Base-by-base conservation (phyloP, 2,888 invertebrate species). In the Nemotelus pantherinus region DNA sequence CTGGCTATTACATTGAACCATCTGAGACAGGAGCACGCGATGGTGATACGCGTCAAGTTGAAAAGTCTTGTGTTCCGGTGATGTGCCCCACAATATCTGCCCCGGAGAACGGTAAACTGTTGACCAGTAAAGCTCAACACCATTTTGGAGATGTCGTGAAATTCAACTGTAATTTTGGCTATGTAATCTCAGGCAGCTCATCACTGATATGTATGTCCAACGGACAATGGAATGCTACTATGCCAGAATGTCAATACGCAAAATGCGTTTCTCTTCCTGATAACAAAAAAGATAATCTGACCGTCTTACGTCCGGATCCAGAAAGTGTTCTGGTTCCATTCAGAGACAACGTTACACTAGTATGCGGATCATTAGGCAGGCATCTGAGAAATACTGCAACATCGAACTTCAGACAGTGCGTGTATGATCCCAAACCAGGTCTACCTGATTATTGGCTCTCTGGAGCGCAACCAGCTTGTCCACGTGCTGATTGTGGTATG, bases 101-200 rank as follows among this genome's bases (percentile, higher is more conserved):
- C 2, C 96, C 96, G 0, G 95, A 95, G 85, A 96, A 96, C 85
- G 97, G 96, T 77, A 90, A 93, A 82, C 88, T 96, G 47, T 86
- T 97, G 6, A 93, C 95, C 0, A 95, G 95, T 0, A 94, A 94
- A 83, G 90, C 90, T 77, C 90, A 93, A 83, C 96, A 94, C 85
- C 95, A 97, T 85, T 97, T 95, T 84, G 95, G 96, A 0, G 97
- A 97, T 86, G 89, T 94, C 60, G 93, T 97, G 0, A 92, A 92
- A 81, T 98, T 98, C 90, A 95, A 96, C 84, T 98, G 98, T 85
- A 92, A 96, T 83, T 97, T 98, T 86, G 98, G 98, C 39, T 96
- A 95, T 84, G 94, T 96, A 0, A 93, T 98, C 91, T 92, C 93
- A 78, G 98, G 98, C 72, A 93, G 94, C 71, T 91, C 95, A 0